phyloP scores from a whole-genome alignment of 2,888 invertebrate genomes.

The Geotrupes spiniger region DNA sequence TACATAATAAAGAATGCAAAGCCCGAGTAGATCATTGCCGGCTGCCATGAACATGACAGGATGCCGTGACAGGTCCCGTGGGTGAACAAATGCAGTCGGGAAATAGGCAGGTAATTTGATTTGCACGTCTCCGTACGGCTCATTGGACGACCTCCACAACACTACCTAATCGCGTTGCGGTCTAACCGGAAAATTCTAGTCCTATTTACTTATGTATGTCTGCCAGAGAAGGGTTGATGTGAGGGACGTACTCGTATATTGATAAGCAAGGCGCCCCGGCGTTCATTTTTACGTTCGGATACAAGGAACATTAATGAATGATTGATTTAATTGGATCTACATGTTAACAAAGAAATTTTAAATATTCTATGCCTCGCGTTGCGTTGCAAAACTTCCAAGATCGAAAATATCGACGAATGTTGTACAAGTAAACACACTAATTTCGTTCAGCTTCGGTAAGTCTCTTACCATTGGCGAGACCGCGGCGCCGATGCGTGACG shows the following conservation, averaged over 20 bases:
- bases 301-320: too few relatives aligned
- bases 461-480: constrained; percentile 35
- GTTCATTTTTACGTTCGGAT: too few relatives aligned
- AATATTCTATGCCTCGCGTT: too few relatives aligned
- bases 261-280: neutral
- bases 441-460: too few relatives aligned
- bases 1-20: constrained; percentile 14
- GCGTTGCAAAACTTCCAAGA: neutral
- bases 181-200: constrained; percentile 12
- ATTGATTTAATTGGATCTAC: too few relatives aligned
- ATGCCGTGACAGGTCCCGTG: constrained; percentile 37
- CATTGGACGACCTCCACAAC: constrained; percentile 39
- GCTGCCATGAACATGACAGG: constrained; percentile 40
- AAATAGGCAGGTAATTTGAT: constrained; percentile 42
- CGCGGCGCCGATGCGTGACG: constrained; percentile 35
- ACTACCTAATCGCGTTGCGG: constrained; percentile 39
- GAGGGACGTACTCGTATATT: neutral
- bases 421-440: neutral
- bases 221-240: constrained; percentile 10
- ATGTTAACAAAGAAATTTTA: too few relatives aligned
- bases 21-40: constrained; percentile 14
- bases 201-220: constrained; percentile 17
- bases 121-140: constrained; percentile 41
- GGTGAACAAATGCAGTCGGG: constrained; percentile 36
- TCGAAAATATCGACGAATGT: neutral